A percentile compares a stretch with the other conserved stretches of the same genome.
phyloP scores from a whole-genome alignment of 53 echinoderm and acorn worm genomes.

The Glandiceps talaboti region DNA sequence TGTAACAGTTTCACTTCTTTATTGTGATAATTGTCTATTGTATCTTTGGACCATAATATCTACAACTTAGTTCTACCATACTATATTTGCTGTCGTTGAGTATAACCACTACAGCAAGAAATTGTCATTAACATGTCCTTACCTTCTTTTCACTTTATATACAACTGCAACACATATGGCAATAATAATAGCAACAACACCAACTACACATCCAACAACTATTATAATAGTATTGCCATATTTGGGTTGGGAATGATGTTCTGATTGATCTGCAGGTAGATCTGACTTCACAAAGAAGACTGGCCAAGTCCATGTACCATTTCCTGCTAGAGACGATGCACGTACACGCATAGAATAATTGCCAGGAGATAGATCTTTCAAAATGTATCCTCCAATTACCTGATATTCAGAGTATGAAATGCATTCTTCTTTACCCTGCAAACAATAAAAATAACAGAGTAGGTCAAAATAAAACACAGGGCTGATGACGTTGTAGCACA shows the following conservation, averaged over 20 bases:
- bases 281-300: conserved; percentile 44
- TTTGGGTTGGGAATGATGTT: too few relatives aligned
- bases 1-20: too few relatives aligned
- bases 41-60: too few relatives aligned
- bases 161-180: not conserved
- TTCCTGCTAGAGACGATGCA: conserved; percentile 57
- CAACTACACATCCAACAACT: not conserved
- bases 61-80: too few relatives aligned
- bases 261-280: not conserved
- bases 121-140: not conserved
- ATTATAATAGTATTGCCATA: not conserved
- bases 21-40: too few relatives aligned
- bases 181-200: not conserved
- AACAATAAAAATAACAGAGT: too few relatives aligned
- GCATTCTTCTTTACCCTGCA: too few relatives aligned
- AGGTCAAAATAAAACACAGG: too few relatives aligned
- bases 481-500: too few relatives aligned
- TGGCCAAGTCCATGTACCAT: conserved; percentile 52
- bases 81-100: too few relatives aligned
- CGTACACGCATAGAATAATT: conserved; percentile 67
- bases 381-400: not conserved
- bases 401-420: not conserved
- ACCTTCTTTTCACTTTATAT: not conserved
- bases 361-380: conserved; percentile 11
- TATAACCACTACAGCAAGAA: too few relatives aligned